Evolutionary conservation across 2,797 vertebrate species (phyloP), one percentile per base, ranked within the genome.

Genomic region (Eulemur rubriventer): DNA sequence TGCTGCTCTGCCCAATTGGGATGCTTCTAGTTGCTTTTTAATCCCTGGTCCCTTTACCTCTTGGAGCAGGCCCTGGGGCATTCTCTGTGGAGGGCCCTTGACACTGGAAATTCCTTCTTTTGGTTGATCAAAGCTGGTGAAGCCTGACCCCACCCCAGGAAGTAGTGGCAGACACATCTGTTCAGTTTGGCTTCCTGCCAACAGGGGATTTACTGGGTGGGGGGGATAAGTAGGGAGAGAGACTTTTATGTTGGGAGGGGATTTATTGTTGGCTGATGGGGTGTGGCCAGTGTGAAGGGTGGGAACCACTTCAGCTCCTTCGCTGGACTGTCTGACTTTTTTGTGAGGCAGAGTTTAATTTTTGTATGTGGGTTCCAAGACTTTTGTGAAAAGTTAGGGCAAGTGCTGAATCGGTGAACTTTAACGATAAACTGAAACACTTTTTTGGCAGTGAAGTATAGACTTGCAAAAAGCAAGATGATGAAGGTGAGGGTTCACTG

Each of bases 221-320:
- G 33, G 33, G 63, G 10, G 7, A 7, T 67, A n/a, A 97, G 97
- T 95, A 6, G 92, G 83, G 81, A 97, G 95, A 97, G 55, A 46
- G 90, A 97, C 95, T 98, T 98, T 97, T 89, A 97, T 97, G 97
- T 98, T 82, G 7, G 94, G 95, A 98, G 95, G 95, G 96, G 93
- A 96, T 98, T 97, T 98, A 98, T 98, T 98, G 97, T 97, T 97
- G 96, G 93, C 96, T 97, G 96, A 96, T 22, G 92, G 97, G 97
- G 97, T 98, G 96, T 97, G 97, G 97, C 20, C 43, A 97, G 97
- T 93, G 92, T 97, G 88, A 95, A 97, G 96, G 95, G 95, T 95
- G 98, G 96, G 96, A 98, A 95, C 90, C 93, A 97, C 94, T 94
- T 97, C 78, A 65, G 75, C 69, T 94, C 95, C 84, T 69, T 95